Base-by-base conservation (phyloP, 2,797 vertebrate species). In the Lagorchestes hirsutus region DNA sequence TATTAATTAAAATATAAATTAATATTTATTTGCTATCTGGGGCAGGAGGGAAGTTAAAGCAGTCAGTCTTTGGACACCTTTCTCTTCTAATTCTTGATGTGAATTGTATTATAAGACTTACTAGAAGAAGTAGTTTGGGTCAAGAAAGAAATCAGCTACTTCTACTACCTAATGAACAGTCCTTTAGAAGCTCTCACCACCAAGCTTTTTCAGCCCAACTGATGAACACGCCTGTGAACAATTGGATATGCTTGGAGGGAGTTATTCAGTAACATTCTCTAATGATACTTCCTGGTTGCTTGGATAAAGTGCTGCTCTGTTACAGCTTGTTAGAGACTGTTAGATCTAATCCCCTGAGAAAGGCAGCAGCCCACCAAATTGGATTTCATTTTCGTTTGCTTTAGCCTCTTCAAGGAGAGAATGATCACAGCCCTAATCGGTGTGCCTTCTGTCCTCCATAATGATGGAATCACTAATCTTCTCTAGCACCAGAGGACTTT, bases 361-460 rank as follows among this genome's bases (percentile, higher is more conserved):
- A 90, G 54, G 93, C 91, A 0, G 16, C 14, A 90, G 58, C 92
- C 92, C 40, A 87, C 55, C 91, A 92, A 91, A 92, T 0, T 57
- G 57, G 52, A 0, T 58, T 82, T 46, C 67, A 22, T 40, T 90
- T 96, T 87, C 29, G 50, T 95, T 87, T 59, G 90, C n/a, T 91
- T 93, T 54, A 92, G 54, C 92, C 93, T 91, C 54, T 92, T 90
- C 56, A 29, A 94, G 55, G 90, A 93, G 95, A 6, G 24, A 0
- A 54, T 12, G 10, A 82, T 59, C 57, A 62, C 54, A 97, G 93
- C 55, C 94, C 40, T 92, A 55, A 59, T 94, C 93, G 92, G 56
- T 54, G 55, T 46, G 62, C 50, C 56, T 92, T 92, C 57, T 93
- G 24, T 67, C 31, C 90, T 94, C 52, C 54, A 50, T 67, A 94